Percentiles rank a stretch among this genome's conserved stretches.
These are phyloP conservation scores for Sus cebifrons DNA, from an alignment of 2,797 vertebrate genomes.

Conservation along the genomic window DNA sequence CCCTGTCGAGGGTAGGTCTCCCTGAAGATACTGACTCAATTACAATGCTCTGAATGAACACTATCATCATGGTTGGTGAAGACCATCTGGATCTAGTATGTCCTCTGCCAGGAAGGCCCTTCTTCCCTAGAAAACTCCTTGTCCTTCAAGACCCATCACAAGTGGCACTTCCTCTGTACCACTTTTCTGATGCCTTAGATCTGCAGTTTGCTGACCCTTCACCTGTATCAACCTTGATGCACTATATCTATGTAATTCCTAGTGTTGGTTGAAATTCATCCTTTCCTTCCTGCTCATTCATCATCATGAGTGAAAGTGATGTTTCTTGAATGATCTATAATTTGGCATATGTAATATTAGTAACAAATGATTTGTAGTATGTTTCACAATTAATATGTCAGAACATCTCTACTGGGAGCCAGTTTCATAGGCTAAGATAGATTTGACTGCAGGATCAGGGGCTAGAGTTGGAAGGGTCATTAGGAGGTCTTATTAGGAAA, in stretches of 20 bases:
- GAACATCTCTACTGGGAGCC: background rate
- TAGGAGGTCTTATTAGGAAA: constrained; percentile 35
- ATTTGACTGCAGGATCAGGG: background rate
- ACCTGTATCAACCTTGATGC: background rate
- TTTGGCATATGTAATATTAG: background rate
- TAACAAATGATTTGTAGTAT: constrained; percentile 25
- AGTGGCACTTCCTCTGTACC: background rate
- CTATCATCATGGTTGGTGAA: background rate
- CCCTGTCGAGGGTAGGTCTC: background rate
- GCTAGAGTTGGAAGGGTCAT: background rate
- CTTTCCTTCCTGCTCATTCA: background rate
- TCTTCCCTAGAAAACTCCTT: background rate
- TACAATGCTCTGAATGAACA: background rate
- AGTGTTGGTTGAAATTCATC: background rate
- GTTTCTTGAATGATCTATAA: background rate
- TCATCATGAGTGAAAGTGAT: background rate
- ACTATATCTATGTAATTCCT: background rate
- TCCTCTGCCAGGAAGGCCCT: background rate
- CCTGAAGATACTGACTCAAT: background rate
- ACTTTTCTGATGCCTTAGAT: background rate
- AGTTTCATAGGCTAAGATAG: background rate
- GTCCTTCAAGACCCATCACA: constrained; percentile 40
- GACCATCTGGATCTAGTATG: background rate
- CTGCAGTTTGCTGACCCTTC: background rate
- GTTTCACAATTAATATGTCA: background rate